Evolutionary conservation across 2,888 invertebrate species (phyloP), one percentile per base, ranked within the genome.

Genomic region (Oscheius sp.): DNA sequence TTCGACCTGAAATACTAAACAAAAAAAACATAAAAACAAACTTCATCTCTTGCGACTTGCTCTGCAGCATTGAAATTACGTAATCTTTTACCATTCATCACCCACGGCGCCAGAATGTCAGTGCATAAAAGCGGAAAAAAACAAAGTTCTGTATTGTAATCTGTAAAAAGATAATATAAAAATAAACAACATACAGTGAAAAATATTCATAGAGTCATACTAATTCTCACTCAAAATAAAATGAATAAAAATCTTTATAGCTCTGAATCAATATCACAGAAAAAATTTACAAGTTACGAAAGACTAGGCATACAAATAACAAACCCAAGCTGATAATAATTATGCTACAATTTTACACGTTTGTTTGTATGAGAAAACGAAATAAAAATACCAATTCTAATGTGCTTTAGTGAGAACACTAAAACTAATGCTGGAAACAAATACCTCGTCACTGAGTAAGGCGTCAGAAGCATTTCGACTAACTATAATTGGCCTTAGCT

Each of bases 391-490:
- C 6, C 14, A 14, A 14, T 9, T 14, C 20, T 20, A 59, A n/a
- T 59, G 59, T 9, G 44, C 44, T 28, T 45, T 49, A n/a, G 67
- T 62, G 41, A 26, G 44, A 26, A 78, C 76, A 57, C 68, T 75
- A 47, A 78, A 78, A 0, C 76, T 72, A 14, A 78, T 71, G 12
- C 73, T 71, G 14, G 74, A 73, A 1, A 73, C 74, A 56, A 78
- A 78, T 63, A 76, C 72, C 22, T 78, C 76, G 22, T 78, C 78
- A 12, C 67, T 49, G 6, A 75, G 61, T 22, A 76, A 70, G 22
- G 67, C 20, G 30, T 78, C 74, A 2, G 67, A 71, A 12, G 71
- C 71, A 47, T 67, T 61, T 22, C 72, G 72, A 9, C 72, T 71
- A 28, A 30, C 38, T 64, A 80, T 72, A 24, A 73, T 62, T 2